These are phyloP conservation scores for Xanthia togata DNA, from an alignment of 2,888 invertebrate species.

Conservation along the genomic window DNA sequence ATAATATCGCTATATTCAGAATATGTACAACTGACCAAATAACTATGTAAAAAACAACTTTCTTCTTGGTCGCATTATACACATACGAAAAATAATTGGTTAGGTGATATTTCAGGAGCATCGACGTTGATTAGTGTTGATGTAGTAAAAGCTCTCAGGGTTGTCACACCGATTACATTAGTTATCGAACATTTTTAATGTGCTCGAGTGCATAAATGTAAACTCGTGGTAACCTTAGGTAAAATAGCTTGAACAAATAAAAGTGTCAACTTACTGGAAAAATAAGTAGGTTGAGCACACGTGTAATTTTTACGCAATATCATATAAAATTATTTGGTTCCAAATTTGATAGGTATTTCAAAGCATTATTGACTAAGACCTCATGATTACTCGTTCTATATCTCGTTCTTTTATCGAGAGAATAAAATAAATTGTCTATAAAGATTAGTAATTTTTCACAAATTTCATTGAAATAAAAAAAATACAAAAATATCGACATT, in stretches of 20 bases:
- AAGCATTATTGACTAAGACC: not conserved
- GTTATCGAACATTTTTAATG: not conserved
- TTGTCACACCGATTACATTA: not conserved
- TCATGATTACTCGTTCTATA: not conserved
- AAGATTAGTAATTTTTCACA: not conserved
- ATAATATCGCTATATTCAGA: not conserved
- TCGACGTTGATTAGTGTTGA: constrained; percentile 6
- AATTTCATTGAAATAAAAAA: not conserved
- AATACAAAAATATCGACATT: not conserved
- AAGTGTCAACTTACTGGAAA: not conserved
- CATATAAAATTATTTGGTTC: not conserved
- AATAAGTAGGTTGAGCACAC: not conserved
- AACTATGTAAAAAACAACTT: constrained; percentile 5
- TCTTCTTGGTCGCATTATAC: constrained; percentile 1
- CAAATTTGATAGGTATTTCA: not conserved
- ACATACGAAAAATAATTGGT: constrained; percentile 4
- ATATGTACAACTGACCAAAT: not conserved
- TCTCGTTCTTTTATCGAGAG: not conserved
- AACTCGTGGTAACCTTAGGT: constrained; percentile 1
- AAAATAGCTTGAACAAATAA: not conserved
- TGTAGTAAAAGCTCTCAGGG: not conserved
- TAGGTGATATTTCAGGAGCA: constrained; percentile 1
- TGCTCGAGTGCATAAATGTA: not conserved
- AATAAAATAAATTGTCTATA: not conserved
- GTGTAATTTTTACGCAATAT: not conserved